Evolutionary conservation across 2,888 invertebrate species (phyloP).

Genomic region (Meiosimyza decipiens): DNA sequence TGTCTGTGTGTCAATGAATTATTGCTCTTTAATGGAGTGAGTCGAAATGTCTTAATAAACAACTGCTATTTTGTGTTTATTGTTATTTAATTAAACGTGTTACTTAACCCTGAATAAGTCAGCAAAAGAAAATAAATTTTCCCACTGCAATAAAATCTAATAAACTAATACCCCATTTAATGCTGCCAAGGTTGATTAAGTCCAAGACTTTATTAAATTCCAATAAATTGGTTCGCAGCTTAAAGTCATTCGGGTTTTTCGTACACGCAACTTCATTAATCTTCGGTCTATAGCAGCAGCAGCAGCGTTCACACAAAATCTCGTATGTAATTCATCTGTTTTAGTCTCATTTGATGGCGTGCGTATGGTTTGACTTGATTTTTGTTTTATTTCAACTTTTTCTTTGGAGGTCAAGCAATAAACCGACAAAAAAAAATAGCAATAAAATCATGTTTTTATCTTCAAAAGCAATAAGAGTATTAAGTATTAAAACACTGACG

Average conservation of each 20-base stretch:
- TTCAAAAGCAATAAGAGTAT: too few relatives aligned
- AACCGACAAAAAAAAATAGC: too few relatives aligned
- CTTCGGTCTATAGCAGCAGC: too few relatives aligned
- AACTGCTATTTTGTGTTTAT: constrained; percentile 4
- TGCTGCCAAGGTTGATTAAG: not conserved
- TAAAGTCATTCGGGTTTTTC: not conserved
- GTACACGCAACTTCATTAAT: too few relatives aligned
- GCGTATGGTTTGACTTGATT: too few relatives aligned
- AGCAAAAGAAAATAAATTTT: constrained; percentile 4
- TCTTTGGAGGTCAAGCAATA: too few relatives aligned
- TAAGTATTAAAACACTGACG: too few relatives aligned
- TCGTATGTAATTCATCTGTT: too few relatives aligned
- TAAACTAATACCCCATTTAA: not conserved
- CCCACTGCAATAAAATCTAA: not conserved
- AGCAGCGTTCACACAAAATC: too few relatives aligned
- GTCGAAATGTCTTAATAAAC: constrained; percentile 6
- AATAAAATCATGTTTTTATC: too few relatives aligned
- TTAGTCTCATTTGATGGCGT: too few relatives aligned
- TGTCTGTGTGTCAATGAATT: constrained; percentile 50
- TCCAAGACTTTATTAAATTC: not conserved
- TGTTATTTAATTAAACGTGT: constrained; percentile 15
- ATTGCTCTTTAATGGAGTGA: constrained; percentile 57
- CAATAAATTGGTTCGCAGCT: not conserved
- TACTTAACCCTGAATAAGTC: constrained; percentile 7
- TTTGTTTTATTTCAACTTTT: too few relatives aligned